These are phyloP conservation scores for Philonicus albiceps DNA, from an alignment of 2,888 invertebrate genomes.

Conservation along the genomic window DNA sequence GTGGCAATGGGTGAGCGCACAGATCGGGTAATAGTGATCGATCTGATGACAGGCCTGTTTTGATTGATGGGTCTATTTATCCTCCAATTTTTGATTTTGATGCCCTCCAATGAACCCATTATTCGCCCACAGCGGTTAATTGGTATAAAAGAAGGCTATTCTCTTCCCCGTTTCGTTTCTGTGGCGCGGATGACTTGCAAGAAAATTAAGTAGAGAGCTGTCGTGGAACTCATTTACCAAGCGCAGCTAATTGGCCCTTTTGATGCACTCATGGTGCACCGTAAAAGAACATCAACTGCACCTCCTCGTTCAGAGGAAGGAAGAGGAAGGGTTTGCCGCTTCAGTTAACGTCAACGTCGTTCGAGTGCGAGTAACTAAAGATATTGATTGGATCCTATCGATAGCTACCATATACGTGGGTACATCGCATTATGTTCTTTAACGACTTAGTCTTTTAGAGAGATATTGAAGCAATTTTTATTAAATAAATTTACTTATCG, in stretches of 20 bases:
- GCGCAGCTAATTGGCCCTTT: background rate
- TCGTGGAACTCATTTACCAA: background rate
- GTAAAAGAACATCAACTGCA: background rate
- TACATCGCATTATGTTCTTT: background rate
- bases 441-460: background rate
- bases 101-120: constrained; percentile 6
- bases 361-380: background rate
- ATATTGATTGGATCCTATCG: background rate
- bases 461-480: background rate
- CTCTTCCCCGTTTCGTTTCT: background rate
- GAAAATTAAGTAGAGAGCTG: background rate
- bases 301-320: background rate
- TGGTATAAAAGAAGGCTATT: background rate
- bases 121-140: background rate
- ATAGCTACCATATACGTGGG: background rate
- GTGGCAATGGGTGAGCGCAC: background rate
- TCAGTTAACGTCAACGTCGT: background rate
- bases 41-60: constrained; percentile 42
- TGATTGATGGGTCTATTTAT: constrained; percentile 46
- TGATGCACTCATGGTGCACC: background rate
- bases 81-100: constrained; percentile 19
- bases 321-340: background rate
- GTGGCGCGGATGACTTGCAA: background rate
- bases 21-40: constrained; percentile 20
- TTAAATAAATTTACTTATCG: background rate